These are phyloP conservation scores for Leptinotarsa defecta DNA, from an alignment of 1,140 invertebrate genomes.

Conservation along the genomic window DNA sequence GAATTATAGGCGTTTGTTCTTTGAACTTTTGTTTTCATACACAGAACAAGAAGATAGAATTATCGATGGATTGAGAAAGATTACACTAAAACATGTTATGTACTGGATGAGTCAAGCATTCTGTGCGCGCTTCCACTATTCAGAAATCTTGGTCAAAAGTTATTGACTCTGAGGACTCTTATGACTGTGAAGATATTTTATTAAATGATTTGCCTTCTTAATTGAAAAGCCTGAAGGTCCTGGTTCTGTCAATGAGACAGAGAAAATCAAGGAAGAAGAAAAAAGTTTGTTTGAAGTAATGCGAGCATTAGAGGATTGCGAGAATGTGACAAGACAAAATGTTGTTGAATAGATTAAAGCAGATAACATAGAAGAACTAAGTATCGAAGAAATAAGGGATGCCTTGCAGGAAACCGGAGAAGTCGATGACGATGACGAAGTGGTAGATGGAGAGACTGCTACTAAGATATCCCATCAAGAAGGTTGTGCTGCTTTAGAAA, in stretches of 20 bases:
- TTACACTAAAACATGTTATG: too few species aligned
- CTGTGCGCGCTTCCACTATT: too few species aligned
- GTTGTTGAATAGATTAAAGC: background rate
- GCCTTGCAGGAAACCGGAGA: background rate
- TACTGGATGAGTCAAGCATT: too few species aligned
- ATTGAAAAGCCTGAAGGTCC: background rate
- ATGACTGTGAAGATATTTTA: background rate
- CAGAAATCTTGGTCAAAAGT: constrained; percentile 24
- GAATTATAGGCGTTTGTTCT: too few species aligned
- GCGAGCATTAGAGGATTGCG: constrained; percentile 26
- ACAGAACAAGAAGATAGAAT: too few species aligned
- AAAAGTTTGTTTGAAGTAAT: constrained; percentile 23
- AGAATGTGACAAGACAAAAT: constrained; percentile 19
- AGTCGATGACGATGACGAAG: constrained; percentile 10
- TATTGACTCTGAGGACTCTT: constrained; percentile 11
- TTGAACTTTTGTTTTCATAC: too few species aligned
- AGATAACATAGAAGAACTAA: constrained; percentile 22
- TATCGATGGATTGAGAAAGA: too few species aligned
- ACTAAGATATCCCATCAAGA: constrained; percentile 17
- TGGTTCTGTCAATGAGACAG: constrained; percentile 14
- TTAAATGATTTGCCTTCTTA: background rate
- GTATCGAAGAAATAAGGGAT: background rate
- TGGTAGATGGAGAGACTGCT: background rate
- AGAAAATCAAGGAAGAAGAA: constrained; percentile 13
- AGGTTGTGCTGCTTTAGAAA: constrained; percentile 27